Percentiles rank a stretch among this genome's conserved stretches.
Conservation (phyloP, 2,113 vertebrate species). For the Peucedramus taeniatus region DNA sequence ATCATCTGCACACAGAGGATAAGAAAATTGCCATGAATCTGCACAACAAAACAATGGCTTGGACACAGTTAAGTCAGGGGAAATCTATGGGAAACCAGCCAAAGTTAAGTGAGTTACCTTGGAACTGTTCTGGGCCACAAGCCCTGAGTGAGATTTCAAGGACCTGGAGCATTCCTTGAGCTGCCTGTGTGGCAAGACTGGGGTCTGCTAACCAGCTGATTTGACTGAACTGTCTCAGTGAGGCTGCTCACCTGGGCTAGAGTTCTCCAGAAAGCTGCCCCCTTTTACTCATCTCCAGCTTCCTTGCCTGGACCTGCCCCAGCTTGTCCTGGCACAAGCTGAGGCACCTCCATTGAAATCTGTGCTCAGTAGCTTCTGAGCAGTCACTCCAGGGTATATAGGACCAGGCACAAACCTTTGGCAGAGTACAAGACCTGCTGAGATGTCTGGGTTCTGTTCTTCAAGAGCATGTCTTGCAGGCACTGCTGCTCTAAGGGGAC, state of each 20-base stretch:
- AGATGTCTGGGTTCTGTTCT: not conserved
- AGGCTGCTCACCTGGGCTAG: not conserved
- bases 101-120: not conserved
- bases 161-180: not conserved
- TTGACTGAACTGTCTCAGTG: accelerated
- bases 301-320: not conserved
- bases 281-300: not conserved
- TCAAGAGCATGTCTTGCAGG: not conserved
- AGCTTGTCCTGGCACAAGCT: not conserved
- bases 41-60: not conserved
- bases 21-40: not conserved
- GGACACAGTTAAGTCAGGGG: not conserved
- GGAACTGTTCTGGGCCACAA: not conserved
- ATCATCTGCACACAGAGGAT: not conserved
- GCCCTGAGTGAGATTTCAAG: not conserved
- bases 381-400: not conserved
- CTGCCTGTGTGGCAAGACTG: not conserved
- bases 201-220: not conserved
- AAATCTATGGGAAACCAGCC: not conserved
- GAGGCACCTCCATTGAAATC: accelerated
- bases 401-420: not conserved
- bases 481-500: not conserved
- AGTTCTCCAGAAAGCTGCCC: not conserved
- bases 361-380: not conserved
- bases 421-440: not conserved